Evolutionary conservation across 2,888 invertebrate genomes (phyloP).

Genomic region (Mythimna impura): DNA sequence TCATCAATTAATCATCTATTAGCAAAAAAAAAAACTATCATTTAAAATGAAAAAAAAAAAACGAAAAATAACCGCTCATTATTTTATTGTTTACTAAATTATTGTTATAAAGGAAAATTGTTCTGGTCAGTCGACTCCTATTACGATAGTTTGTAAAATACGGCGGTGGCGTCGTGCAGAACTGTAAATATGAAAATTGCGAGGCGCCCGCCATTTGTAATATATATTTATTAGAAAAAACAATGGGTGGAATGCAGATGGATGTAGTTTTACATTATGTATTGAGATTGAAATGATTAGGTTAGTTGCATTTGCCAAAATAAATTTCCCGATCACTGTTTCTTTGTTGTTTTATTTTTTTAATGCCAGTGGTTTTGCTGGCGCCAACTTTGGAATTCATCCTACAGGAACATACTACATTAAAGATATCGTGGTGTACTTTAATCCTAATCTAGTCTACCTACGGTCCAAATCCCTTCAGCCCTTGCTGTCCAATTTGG

Average conservation of each 20-base stretch:
- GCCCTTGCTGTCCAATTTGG: no score
- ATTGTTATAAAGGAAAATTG: slow-evolving; percentile 78
- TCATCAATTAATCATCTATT: slow-evolving; percentile 58
- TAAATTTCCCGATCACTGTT: slow-evolving; percentile 89
- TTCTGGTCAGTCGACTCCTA: slow-evolving; percentile 87
- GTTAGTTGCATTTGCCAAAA: slow-evolving; percentile 90
- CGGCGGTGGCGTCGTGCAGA: slow-evolving; percentile 72
- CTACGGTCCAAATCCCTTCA: no score
- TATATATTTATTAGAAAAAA: slow-evolving; percentile 83
- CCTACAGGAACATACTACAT: no score
- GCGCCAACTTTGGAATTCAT: no score
- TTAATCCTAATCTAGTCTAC: no score
- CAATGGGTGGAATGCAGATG: slow-evolving; percentile 71
- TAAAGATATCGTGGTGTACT: no score
- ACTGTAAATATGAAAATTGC: slow-evolving; percentile 72
- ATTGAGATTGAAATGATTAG: slow-evolving; percentile 86
- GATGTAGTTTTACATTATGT: slow-evolving; percentile 85
- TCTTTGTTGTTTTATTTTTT: slow-evolving; percentile 61
- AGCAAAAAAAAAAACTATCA: slow-evolving; percentile 60
- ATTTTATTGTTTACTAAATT: slow-evolving; percentile 78
- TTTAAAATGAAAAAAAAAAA: slow-evolving; percentile 58
- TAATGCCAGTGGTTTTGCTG: background rate
- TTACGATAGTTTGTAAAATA: slow-evolving; percentile 76
- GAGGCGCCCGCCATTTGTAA: slow-evolving; percentile 57
- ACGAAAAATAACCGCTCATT: slow-evolving; percentile 63